Evolutionary conservation across 2,113 vertebrate species (phyloP), one percentile per base, ranked within the genome.

Genomic region (Cranoglanis bouderius): DNA sequence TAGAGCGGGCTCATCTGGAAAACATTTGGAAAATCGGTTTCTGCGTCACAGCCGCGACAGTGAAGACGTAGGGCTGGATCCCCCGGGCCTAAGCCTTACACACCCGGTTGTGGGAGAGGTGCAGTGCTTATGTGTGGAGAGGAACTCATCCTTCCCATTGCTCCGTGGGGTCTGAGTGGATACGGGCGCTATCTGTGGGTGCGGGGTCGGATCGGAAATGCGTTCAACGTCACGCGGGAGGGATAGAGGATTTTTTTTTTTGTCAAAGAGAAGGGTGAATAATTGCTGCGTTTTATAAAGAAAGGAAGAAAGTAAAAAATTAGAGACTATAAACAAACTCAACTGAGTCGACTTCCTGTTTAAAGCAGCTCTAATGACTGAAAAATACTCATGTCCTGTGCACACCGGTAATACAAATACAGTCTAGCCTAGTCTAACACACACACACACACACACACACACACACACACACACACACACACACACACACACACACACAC

Each of bases 81-180:
- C 83, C 87, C 43, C 6, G 87, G 81, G 87, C 32, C 46, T 65
- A 8, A 84, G 77, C 81, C 49, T 51, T 67, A 78, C 35, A 74
- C 10, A 83, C 51, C 55, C 32, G 93, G 93, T 94, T 93, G 94
- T 94, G 94, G 94, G 94, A 95, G 94, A 95, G 90, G 89, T 92
- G 74, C 81, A 90, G 86, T 93, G 94, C 93, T 94, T 95, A 93
- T 10, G 90, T 93, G 92, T 65, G 83, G 91, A 89, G 91, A 91
- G 88, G 57, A 94, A 93, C 90, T 92, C 92, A 91, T 90, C 92
- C 94, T 91, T 89, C 90, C 92, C 92, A 91, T 88, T 84, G 89
- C 91, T 89, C 51, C 82, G 90, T 90, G 91, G 91, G 89, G 85
- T 90, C 82, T 53, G 88, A 84, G 75, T 82, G 85, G 65, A 77